These are phyloP conservation scores for Lucifuga dentata DNA, from an alignment of 2,113 vertebrate species.

Conservation along the genomic window DNA sequence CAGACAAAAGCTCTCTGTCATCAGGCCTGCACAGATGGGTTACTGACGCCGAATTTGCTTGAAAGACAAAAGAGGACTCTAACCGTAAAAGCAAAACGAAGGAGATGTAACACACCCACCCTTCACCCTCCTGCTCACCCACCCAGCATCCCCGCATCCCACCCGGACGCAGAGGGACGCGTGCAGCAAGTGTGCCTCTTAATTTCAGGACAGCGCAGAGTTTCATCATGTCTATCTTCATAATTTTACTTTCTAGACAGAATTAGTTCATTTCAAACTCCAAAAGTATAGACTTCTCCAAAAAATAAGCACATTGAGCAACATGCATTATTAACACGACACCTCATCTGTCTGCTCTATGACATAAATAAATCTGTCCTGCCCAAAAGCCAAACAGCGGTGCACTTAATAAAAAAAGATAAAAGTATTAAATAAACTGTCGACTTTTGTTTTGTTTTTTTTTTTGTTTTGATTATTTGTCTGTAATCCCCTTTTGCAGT, in stretches of 20 bases:
- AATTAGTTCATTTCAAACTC: too few species aligned
- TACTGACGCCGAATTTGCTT: constrained; percentile 71
- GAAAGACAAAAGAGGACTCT: constrained; percentile 76
- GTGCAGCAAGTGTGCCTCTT: constrained; percentile 80
- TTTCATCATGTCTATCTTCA: neutral
- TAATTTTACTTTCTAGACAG: neutral
- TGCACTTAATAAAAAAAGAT: too few species aligned
- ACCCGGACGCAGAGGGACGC: constrained; percentile 56
- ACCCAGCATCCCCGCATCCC: constrained; percentile 31
- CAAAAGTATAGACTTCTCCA: too few species aligned
- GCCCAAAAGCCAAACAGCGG: too few species aligned
- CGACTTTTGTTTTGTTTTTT: too few species aligned
- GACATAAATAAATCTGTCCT: too few species aligned
- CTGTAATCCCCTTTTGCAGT: too few species aligned
- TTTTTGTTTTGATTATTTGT: too few species aligned
- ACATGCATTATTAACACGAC: too few species aligned
- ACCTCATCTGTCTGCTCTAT: too few species aligned
- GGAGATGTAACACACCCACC: constrained; percentile 40
- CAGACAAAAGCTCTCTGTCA: constrained; percentile 76
- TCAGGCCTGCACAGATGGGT: constrained; percentile 77
- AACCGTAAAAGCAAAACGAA: constrained; percentile 68
- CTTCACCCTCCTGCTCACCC: neutral
- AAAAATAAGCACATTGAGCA: too few species aligned
- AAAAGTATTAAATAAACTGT: too few species aligned
- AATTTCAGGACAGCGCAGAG: constrained; percentile 32